Evolutionary conservation across 2,113 vertebrate species (phyloP).

Genomic region (Ia io): DNA sequence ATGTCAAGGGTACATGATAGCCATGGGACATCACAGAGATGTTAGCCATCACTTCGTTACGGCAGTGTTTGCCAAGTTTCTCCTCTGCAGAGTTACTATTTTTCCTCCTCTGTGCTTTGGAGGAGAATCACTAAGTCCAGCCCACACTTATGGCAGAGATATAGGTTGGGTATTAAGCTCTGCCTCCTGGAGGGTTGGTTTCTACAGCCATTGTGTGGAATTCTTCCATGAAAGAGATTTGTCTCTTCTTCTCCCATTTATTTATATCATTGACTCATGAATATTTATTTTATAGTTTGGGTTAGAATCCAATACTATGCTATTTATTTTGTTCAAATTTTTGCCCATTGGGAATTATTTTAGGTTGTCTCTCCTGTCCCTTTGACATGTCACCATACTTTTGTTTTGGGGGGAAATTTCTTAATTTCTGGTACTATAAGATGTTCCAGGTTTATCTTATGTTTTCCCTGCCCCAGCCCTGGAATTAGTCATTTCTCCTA

Average conservation of each 20-base stretch:
- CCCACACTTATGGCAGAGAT: background rate
- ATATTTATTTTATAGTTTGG: slow-evolving; percentile 44
- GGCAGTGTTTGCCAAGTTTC: background rate
- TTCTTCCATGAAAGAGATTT: background rate
- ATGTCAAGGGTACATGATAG: background rate
- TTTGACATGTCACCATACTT: background rate
- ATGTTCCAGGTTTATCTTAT: background rate
- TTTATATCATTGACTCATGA: background rate
- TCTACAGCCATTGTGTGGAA: background rate
- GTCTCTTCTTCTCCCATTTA: background rate
- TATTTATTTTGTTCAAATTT: background rate
- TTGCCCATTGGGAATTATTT: background rate
- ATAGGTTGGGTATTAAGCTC: background rate
- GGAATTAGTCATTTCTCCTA: background rate
- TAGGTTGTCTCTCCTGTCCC: background rate
- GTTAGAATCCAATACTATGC: background rate
- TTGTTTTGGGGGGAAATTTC: background rate
- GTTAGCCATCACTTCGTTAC: background rate
- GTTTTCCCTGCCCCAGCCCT: background rate
- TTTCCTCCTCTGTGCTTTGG: background rate
- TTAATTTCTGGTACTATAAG: background rate
- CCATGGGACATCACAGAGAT: background rate
- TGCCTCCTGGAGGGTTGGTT: background rate
- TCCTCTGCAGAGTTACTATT: background rate
- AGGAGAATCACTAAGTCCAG: background rate